A percentile compares a stretch with the other conserved stretches of the same genome.
Evolutionary conservation across 2,113 vertebrate genomes (phyloP).

Genomic region (Orientallactaga bullata): DNA sequence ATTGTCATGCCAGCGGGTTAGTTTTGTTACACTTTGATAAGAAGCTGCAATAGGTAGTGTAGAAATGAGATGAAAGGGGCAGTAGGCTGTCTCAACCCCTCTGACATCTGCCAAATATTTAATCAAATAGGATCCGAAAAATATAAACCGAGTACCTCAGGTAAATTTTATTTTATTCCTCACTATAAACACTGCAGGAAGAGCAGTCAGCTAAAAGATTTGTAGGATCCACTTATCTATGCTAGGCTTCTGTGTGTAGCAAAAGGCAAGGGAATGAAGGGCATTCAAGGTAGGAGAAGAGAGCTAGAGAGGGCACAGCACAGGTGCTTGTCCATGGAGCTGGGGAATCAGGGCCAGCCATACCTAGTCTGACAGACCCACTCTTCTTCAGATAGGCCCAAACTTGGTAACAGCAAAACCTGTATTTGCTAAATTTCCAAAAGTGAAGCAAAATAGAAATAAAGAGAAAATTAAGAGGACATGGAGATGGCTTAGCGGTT

Average conservation of each 20-base stretch:
- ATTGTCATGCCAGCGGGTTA: background rate
- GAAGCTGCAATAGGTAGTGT: background rate
- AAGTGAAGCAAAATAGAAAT: background rate
- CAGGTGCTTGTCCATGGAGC: accelerated
- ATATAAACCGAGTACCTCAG: background rate
- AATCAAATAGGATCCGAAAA: background rate
- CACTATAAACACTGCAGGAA: background rate
- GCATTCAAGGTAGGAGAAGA: too few species aligned
- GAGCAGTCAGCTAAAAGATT: background rate
- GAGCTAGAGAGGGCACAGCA: accelerated
- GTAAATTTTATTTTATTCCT: background rate
- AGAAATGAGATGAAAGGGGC: background rate
- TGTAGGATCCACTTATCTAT: background rate
- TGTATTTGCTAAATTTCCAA: background rate
- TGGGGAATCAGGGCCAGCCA: background rate
- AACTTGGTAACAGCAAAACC: background rate
- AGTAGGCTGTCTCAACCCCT: accelerated
- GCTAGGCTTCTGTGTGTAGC: background rate
- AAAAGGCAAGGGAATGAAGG: too few species aligned
- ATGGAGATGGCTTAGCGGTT: too few species aligned
- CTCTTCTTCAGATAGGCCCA: background rate
- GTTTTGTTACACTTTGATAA: background rate
- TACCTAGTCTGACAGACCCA: background rate
- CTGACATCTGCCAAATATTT: background rate
- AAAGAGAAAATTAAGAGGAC: background rate